Evolutionary conservation across 1,140 invertebrate genomes (phyloP).

Genomic region (Zaprionus kolodkinae): DNA sequence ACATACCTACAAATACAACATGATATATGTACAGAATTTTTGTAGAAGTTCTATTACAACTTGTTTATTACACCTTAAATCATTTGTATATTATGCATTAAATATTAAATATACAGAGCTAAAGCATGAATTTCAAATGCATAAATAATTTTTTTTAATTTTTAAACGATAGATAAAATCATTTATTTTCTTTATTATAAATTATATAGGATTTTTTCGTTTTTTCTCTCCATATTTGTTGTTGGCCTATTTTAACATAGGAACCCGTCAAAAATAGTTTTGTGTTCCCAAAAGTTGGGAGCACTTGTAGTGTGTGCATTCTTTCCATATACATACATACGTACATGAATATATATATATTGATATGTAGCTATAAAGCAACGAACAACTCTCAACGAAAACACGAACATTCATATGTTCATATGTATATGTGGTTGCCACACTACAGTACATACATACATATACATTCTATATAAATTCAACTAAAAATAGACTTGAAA

Average conservation of each 20-base stretch:
- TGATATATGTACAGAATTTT: not conserved
- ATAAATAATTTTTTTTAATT: not conserved
- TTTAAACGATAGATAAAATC: no score
- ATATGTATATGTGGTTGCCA: not conserved
- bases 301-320: no score
- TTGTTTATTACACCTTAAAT: constrained; percentile 5
- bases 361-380: not conserved
- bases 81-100: not conserved
- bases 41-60: not conserved
- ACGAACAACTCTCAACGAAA: not conserved
- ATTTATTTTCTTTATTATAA: no score
- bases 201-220: no score
- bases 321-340: not conserved
- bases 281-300: no score
- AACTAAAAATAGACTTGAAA: constrained; percentile 71
- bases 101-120: constrained; percentile 18
- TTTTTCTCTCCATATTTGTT: no score
- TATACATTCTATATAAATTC: no score
- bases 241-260: no score
- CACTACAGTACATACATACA: no score
- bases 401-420: not conserved
- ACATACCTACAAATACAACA: not conserved
- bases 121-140: not conserved
- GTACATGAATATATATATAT: constrained; percentile 28
- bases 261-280: no score